phyloP scores from a whole-genome alignment of 1,140 invertebrate genomes.

The Drosophila persimilis region DNA sequence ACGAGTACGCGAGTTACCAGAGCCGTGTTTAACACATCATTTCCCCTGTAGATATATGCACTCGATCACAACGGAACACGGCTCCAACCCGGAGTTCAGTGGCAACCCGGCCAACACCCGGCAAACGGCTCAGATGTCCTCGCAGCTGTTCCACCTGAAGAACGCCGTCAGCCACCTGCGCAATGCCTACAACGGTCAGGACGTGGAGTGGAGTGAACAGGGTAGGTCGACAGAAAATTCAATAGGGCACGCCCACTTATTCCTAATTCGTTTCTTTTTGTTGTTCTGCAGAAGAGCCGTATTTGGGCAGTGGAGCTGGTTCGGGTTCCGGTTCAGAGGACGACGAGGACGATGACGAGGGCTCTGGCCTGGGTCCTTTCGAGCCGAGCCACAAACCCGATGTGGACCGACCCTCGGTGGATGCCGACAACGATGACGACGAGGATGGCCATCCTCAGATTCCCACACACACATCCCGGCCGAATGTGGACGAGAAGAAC shows the following conservation, averaged over 20 bases:
- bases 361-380: no score
- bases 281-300: slow-evolving; percentile 84
- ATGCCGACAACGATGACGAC: no score
- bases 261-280: background rate
- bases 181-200: slow-evolving; percentile 94
- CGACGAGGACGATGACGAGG: slow-evolving; percentile 84
- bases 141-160: slow-evolving; percentile 91
- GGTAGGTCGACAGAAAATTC: slow-evolving; percentile 77
- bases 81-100: slow-evolving; percentile 76
- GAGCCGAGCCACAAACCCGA: no score
- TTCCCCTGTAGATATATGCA: slow-evolving; percentile 86
- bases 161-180: slow-evolving; percentile 92
- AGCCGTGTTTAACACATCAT: background rate
- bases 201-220: slow-evolving; percentile 93
- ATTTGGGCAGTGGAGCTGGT: slow-evolving; percentile 85
- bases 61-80: slow-evolving; percentile 86
- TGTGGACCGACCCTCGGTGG: no score
- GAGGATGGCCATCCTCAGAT: no score
- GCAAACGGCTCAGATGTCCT: slow-evolving; percentile 85
- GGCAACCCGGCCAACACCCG: slow-evolving; percentile 73
- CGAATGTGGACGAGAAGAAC: no score
- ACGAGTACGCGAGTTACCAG: background rate
- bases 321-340: slow-evolving; percentile 84
- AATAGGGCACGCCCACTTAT: background rate
- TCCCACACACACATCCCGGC: no score